Base-by-base conservation (phyloP, 2,888 invertebrate genomes). In the Pandemis corylana region DNA sequence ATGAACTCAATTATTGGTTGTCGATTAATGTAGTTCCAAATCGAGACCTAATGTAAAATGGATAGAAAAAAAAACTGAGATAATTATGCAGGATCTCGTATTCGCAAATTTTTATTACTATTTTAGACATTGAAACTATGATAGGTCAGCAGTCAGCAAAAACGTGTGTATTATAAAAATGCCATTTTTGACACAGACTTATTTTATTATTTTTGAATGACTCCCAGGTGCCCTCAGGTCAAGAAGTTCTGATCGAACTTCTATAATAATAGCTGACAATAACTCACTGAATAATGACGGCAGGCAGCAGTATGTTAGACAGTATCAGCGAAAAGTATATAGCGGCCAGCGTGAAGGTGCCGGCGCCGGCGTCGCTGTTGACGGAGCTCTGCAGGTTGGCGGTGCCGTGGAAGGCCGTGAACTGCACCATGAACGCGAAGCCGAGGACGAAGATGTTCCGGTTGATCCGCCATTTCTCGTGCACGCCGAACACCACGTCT, bases 371-470 rank as follows among this genome's bases (percentile, higher is more conserved):
- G 83, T 97, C 97, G 20, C 96, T 96, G 89, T 98, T 98, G 71
- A 98, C 96, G 0, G 97, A 98, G 86, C 98, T 98, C 90, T 97
- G 97, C 59, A 97, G 94, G 89, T 97, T 97, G 68, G 97, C 96
- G 1, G 97, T 96, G 5, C 97, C 97, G 90, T 97, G 98, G 89
- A 98, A 99, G 6, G 98, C 98, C 0, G 98, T 99, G 92, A 99
- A 98, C 80, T 98, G 97, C 81, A 98, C 96, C 96, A 98, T 97
- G 90, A 99, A 99, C 0, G 98, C 98, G 76, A 97, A 92, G 2
- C 98, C 97, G 68, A 99, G 96, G 53, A 98, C 95, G 77, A 98
- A 90, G 62, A 98, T 96, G 89, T 99, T 99, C 83, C 97, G 97
- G 85, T 97, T 95, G 83, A 98, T 98, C 64, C 97, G 95, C 95